phyloP scores from a whole-genome alignment of 2,888 invertebrate species.

The Brachyptera risi region DNA sequence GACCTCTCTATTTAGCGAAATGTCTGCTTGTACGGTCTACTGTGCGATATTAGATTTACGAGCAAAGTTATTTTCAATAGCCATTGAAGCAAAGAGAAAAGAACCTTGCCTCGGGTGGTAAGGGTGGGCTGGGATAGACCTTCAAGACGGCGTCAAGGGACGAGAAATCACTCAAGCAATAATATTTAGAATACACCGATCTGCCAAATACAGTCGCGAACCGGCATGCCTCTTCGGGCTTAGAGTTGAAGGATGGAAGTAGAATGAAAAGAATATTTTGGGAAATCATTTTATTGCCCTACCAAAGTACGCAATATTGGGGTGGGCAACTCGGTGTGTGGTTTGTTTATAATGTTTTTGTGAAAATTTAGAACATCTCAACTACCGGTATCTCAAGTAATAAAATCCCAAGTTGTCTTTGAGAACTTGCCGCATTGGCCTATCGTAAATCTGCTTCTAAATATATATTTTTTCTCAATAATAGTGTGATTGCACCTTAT shows the following conservation, averaged over 20 bases:
- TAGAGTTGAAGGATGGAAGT: not conserved
- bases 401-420: not conserved
- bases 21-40: no score
- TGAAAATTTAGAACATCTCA: slow-evolving; percentile 1
- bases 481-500: not conserved
- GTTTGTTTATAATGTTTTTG: slow-evolving; percentile 20
- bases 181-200: slow-evolving; percentile 4
- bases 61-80: no score
- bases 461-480: not conserved
- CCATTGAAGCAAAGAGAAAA: no score
- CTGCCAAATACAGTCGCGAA: no score
- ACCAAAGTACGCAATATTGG: slow-evolving; percentile 16
- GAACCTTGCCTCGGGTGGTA: no score
- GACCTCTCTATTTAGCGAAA: no score
- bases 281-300: not conserved
- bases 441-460: no score
- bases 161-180: not conserved
- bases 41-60: no score
- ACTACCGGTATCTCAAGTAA: no score
- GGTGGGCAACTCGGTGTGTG: not conserved
- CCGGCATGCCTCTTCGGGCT: no score
- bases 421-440: slow-evolving; percentile 1
- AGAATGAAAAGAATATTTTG: not conserved
- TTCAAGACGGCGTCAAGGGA: no score
- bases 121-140: no score